Conservation (phyloP, 2,113 vertebrate genomes). For the Gymnorhina tibicen region DNA sequence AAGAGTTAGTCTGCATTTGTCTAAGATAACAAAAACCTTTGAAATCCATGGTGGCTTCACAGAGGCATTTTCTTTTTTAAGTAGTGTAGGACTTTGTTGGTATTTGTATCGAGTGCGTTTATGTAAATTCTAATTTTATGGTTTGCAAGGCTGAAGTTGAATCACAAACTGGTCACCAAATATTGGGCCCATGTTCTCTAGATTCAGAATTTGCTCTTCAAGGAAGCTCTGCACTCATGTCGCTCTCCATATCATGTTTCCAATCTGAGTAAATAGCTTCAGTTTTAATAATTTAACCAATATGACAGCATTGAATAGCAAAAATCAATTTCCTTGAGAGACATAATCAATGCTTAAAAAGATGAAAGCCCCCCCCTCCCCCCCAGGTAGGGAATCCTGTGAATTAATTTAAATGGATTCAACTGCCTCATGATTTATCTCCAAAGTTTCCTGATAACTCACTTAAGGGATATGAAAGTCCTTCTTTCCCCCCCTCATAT, state of each 20-base stretch:
- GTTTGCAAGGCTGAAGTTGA: not conserved
- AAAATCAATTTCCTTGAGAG: not conserved
- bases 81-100: not conserved
- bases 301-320: not conserved
- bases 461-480: not conserved
- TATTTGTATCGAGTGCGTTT: not conserved
- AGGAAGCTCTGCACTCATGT: not conserved
- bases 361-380: not conserved
- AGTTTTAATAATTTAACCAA: not conserved
- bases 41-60: not conserved
- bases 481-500: not conserved
- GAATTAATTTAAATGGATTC: not conserved
- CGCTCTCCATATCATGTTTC: not conserved
- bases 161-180: not conserved
- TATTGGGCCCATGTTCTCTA: not conserved
- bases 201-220: not conserved
- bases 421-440: not conserved
- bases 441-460: not conserved
- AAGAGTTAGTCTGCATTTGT: not conserved
- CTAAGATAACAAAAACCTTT: constrained; percentile 3
- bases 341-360: not conserved
- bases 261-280: not conserved
- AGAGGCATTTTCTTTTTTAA: not conserved
- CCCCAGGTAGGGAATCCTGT: not conserved
- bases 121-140: not conserved